A percentile compares a stretch with the other conserved stretches of the same genome.
These are phyloP conservation scores for Hyphantria cunea DNA, from an alignment of 1,140 invertebrate genomes.

Conservation along the genomic window DNA sequence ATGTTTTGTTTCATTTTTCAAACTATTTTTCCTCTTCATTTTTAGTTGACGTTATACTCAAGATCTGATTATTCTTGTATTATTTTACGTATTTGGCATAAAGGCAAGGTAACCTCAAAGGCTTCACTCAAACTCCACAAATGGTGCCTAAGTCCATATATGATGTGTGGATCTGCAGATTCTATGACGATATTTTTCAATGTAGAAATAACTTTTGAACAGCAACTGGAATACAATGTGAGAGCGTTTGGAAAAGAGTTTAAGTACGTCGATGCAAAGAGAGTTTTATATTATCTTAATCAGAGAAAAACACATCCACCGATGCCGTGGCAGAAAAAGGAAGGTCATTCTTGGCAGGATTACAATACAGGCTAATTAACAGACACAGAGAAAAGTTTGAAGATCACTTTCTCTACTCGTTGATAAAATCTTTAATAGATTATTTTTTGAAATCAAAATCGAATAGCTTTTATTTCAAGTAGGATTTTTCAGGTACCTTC, in stretches of 20 bases:
- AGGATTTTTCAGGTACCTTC: too few relatives aligned
- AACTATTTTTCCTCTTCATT: too few relatives aligned
- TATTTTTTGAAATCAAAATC: too few relatives aligned
- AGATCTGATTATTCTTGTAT: conserved; percentile 18
- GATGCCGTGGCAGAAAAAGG: not conserved
- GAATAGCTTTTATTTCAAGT: too few relatives aligned
- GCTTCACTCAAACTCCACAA: not conserved
- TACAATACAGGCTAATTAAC: too few relatives aligned
- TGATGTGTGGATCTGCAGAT: not conserved
- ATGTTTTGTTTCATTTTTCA: not conserved
- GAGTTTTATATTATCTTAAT: not conserved
- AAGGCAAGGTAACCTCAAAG: too few relatives aligned
- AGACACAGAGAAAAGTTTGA: too few relatives aligned
- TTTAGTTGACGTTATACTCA: conserved; percentile 7
- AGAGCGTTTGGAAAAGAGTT: conserved; percentile 5
- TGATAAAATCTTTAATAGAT: too few relatives aligned
- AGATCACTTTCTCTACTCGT: too few relatives aligned
- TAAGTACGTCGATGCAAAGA: conserved; percentile 1
- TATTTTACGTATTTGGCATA: not conserved
- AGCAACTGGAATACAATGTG: not conserved
- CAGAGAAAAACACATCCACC: too few relatives aligned
- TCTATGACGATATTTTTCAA: conserved; percentile 6
- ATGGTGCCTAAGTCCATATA: not conserved
- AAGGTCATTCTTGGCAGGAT: too few relatives aligned
- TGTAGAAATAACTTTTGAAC: conserved; percentile 8